A percentile compares a stretch with the other conserved stretches of the same genome.
Evolutionary conservation across 2,797 vertebrate species (phyloP).

Genomic region (Semotilus atromaculatus): DNA sequence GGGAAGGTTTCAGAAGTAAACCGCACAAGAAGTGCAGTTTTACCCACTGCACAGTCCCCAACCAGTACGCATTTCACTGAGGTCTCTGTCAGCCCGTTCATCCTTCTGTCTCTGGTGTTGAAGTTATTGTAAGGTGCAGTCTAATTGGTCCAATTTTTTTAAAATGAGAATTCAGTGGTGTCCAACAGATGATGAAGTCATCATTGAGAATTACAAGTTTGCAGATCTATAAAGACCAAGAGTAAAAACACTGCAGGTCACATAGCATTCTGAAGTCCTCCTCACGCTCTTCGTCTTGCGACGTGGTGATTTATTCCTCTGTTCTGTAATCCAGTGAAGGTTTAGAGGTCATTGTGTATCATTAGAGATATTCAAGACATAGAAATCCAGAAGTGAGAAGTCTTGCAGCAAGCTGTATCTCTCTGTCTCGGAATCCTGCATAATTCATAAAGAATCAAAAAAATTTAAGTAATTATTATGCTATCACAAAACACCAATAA

Average conservation of each 20-base stretch:
- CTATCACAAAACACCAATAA: neutral
- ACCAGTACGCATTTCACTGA: constrained; percentile 95
- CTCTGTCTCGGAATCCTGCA: neutral
- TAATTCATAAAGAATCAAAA: neutral
- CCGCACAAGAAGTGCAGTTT: constrained; percentile 92
- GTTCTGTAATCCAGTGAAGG: constrained; percentile 14
- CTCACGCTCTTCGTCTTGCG: neutral
- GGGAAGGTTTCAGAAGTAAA: constrained; percentile 97
- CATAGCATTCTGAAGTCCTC: constrained; percentile 16
- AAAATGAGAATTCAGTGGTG: neutral
- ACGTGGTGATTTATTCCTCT: constrained; percentile 8
- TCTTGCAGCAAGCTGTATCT: neutral
- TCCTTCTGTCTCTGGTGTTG: constrained; percentile 44
- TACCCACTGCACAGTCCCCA: constrained; percentile 93
- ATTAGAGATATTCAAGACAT: neutral
- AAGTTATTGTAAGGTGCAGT: constrained; percentile 31
- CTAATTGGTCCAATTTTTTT: constrained; percentile 17
- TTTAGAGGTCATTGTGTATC: neutral
- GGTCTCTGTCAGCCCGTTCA: constrained; percentile 75
- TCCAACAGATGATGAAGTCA: neutral
- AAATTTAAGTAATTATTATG: neutral
- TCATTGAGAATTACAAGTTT: constrained; percentile 17
- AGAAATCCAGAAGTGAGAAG: neutral
- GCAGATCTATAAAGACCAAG: neutral
- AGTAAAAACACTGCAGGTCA: neutral